Conservation (phyloP, 2,113 vertebrate species). For the Solenodon paradoxus region DNA sequence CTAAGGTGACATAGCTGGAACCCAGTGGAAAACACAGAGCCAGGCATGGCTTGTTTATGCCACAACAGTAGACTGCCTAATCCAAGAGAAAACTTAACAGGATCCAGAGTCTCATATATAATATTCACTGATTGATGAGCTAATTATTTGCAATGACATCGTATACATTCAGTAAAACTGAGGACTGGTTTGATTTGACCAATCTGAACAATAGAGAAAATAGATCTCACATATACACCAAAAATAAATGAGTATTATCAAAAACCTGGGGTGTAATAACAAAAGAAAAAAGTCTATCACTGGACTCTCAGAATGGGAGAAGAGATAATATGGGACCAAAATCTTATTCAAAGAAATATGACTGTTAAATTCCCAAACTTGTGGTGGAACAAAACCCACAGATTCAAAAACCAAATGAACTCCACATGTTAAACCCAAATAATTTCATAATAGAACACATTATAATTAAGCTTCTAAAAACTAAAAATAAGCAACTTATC, state of each 20-base stretch:
- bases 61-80: background rate
- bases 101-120: background rate
- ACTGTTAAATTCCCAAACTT: background rate
- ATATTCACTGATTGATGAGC: background rate
- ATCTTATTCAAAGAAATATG: background rate
- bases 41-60: too few species aligned
- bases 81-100: background rate
- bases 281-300: background rate
- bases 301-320: background rate
- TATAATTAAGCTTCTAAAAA: background rate
- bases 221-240: rapidly evolving
- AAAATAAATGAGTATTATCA: background rate
- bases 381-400: background rate
- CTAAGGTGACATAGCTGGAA: background rate
- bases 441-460: background rate
- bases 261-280: background rate
- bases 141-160: background rate
- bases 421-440: background rate
- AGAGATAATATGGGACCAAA: background rate
- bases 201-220: background rate
- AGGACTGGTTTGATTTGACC: background rate
- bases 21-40: background rate
- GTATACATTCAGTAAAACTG: background rate
- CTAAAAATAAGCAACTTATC: background rate
- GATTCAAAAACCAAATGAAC: background rate